phyloP scores from a whole-genome alignment of 1,140 invertebrate genomes.

The Ephestia elutella region DNA sequence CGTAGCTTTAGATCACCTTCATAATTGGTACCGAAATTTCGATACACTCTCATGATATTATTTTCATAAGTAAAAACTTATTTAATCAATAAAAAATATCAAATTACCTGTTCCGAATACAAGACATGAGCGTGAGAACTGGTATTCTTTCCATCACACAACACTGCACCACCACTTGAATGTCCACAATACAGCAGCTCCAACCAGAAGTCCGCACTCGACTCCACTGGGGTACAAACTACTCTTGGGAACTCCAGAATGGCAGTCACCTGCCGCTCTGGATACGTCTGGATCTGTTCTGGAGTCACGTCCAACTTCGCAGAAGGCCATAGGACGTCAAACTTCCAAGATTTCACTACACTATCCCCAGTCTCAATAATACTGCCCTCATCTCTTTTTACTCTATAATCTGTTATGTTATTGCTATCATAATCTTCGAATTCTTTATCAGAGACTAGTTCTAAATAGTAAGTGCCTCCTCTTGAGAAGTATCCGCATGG shows the following conservation, averaged over 20 bases:
- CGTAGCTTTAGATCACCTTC: too few species aligned
- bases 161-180: conserved; percentile 65
- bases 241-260: conserved; percentile 82
- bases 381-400: conserved; percentile 51
- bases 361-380: conserved; percentile 60
- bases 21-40: too few species aligned
- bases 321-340: conserved; percentile 87
- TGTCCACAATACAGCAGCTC: conserved; percentile 86
- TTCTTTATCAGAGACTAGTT: conserved; percentile 63
- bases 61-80: too few species aligned
- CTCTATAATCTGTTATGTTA: conserved; percentile 33
- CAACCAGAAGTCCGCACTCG: conserved; percentile 81
- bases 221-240: conserved; percentile 77
- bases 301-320: conserved; percentile 82
- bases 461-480: conserved; percentile 75
- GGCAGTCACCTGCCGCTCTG: conserved; percentile 80
- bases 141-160: conserved; percentile 67
- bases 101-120: conserved; percentile 65
- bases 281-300: conserved; percentile 85
- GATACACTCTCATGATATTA: too few species aligned
- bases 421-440: conserved; percentile 51
- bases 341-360: conserved; percentile 72
- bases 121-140: conserved; percentile 65
- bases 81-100: too few species aligned
- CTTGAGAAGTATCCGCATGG: conserved; percentile 82